Evolutionary conservation across 2,113 vertebrate genomes (phyloP), one percentile per base, ranked within the genome.

Genomic region (Sprattus sprattus): DNA sequence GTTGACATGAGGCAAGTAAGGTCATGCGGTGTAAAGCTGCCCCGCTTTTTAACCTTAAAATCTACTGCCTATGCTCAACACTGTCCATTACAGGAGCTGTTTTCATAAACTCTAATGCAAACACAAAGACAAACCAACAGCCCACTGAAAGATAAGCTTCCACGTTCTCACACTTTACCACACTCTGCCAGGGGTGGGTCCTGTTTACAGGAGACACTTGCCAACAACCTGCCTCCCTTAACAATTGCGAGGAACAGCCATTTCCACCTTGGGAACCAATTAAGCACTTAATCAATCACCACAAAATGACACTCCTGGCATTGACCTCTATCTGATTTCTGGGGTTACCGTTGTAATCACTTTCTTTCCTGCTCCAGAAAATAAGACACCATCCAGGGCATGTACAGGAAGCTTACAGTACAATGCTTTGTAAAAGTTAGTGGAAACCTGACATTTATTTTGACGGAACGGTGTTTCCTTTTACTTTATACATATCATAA

Each of bases 91-190:
- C 78, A 84, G 85, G 89, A 67, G 28, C 28, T 75, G 67, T 75
- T 87, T 89, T 89, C 84, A 88, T 82, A 83, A 90, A 88, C 80
- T 78, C 49, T 45, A 81, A 45, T 2, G 3, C 20, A 83, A 83
- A 84, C 86, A 89, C 83, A 83, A 85, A 87, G 91, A 86, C 47
- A 84, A 80, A 88, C 82, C 32, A 32, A 85, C 85, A 85, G 71
- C 52, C 84, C 52, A 6, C 54, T 25, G 44, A 81, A 46, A 90
- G 93, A 93, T 93, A 95, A 94, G 89, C 83, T 83, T 75, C 81
- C 80, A 75, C 46, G 86, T 90, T 93, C 90, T 92, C 92, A 93
- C 89, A 92, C 86, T 81, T 86, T 85, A 71, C 85, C 85, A 83
- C 0, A 67, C 84, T 89, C 90, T 85, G 85, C 80, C 84, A 85